These are phyloP conservation scores for Rhopalosiphum padi DNA, from an alignment of 1,140 invertebrate genomes.

Conservation along the genomic window DNA sequence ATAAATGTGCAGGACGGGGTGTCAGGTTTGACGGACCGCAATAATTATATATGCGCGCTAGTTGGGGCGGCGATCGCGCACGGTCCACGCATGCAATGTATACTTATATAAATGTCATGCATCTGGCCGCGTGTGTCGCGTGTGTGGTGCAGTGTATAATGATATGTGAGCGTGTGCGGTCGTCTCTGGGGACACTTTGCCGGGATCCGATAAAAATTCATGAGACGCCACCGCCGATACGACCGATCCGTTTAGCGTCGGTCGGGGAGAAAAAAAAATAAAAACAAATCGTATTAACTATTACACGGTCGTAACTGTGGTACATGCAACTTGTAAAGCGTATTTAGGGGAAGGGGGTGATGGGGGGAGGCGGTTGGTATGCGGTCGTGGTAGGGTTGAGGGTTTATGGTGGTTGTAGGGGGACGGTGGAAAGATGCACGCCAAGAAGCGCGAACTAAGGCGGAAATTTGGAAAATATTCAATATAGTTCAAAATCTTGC, in stretches of 20 bases:
- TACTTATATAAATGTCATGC: not conserved
- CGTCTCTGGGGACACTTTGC: constrained; percentile 11
- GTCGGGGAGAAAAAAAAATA: not conserved
- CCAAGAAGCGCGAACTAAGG: not conserved
- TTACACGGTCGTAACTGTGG: not conserved
- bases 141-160: not conserved
- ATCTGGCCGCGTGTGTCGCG: not conserved
- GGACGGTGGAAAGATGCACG: not conserved
- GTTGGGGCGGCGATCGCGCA: not conserved
- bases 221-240: constrained; percentile 23
- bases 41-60: not conserved
- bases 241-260: constrained; percentile 36
- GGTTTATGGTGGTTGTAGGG: not conserved
- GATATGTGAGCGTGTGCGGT: not conserved
- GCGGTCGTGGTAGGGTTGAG: not conserved
- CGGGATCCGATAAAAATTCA: constrained; percentile 46
- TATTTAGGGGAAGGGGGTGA: not conserved
- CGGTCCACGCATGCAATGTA: not conserved
- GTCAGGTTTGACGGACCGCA: constrained; percentile 15
- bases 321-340: not conserved
- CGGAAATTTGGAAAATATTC: not conserved
- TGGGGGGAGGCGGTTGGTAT: too few relatives aligned
- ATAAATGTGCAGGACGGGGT: not conserved
- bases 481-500: not conserved
- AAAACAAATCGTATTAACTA: constrained; percentile 31